Conservation (phyloP, 2,797 vertebrate genomes). For the Falco biarmicus region DNA sequence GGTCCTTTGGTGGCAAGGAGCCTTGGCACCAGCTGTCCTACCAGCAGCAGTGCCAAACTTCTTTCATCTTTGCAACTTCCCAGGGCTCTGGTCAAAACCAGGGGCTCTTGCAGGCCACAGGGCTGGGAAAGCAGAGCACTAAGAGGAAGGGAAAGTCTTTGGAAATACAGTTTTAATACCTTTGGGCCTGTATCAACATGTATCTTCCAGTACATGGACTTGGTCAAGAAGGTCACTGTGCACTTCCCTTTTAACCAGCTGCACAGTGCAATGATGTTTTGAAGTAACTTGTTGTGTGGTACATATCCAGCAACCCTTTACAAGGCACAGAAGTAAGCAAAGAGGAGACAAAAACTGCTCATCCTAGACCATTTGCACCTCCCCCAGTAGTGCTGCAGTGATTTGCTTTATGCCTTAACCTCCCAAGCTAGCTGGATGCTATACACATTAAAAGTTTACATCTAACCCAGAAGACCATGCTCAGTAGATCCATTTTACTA, state of each 20-base stretch:
- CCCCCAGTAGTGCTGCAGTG: neutral
- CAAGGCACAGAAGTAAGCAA: neutral
- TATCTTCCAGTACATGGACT: neutral
- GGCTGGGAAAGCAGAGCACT: neutral
- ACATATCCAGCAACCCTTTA: neutral
- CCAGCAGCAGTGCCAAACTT: rapidly evolving
- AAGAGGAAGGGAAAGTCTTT: neutral
- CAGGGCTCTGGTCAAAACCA: neutral
- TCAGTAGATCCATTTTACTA: neutral
- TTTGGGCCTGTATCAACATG: neutral
- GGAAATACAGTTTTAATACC: neutral
- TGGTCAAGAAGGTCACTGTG: neutral
- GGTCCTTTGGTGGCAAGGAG: neutral
- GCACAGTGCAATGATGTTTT: rapidly evolving
- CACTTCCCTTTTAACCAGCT: neutral
- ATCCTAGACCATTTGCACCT: neutral
- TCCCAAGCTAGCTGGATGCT: neutral
- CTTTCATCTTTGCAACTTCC: neutral
- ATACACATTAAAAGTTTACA: neutral
- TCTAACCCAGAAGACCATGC: neutral
- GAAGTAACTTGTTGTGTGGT: neutral
- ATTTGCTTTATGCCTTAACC: neutral
- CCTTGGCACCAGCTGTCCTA: neutral
- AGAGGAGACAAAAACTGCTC: neutral
- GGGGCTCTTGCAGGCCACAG: neutral